A percentile compares a stretch with the other conserved stretches of the same genome.
Evolutionary conservation across 2,888 invertebrate species (phyloP).

Genomic region (Clunio marinus): DNA sequence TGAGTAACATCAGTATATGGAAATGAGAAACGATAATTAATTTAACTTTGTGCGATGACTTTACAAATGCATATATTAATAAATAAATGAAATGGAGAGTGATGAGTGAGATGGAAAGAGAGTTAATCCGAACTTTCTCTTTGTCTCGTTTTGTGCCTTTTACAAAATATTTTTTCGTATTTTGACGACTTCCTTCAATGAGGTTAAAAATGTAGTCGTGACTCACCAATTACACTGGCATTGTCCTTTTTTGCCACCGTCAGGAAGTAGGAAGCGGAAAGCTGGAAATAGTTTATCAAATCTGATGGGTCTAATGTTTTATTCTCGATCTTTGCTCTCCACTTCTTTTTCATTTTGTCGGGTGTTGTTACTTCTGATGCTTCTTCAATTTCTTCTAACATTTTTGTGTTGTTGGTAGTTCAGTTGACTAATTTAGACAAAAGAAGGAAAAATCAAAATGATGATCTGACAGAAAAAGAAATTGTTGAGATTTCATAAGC

Average conservation of each 20-base stretch:
- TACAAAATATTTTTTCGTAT: neutral
- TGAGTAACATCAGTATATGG: too few relatives aligned
- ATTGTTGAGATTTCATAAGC: neutral
- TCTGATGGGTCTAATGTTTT: constrained; percentile 47
- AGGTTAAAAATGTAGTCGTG: neutral
- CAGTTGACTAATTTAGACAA: neutral
- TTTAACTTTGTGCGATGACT: too few relatives aligned
- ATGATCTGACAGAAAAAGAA: neutral
- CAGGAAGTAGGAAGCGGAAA: constrained; percentile 48
- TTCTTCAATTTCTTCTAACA: constrained; percentile 33
- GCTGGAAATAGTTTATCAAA: constrained; percentile 48
- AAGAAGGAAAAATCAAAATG: constrained; percentile 10
- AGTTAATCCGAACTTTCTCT: constrained; percentile 18
- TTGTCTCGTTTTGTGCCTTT: neutral
- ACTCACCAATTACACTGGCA: constrained; percentile 30
- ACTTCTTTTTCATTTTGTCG: constrained; percentile 45
- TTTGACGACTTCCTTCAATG: neutral
- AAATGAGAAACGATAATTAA: too few relatives aligned
- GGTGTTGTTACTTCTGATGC: constrained; percentile 13
- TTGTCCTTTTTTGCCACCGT: constrained; percentile 1
- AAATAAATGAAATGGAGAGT: neutral
- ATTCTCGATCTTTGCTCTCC: constrained; percentile 49
- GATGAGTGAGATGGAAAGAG: neutral
- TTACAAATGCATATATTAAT: neutral
- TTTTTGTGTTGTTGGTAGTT: too few relatives aligned